A percentile compares a stretch with the other conserved stretches of the same genome.
These are phyloP conservation scores for Heteronetta atricapilla DNA, from an alignment of 2,113 vertebrate genomes.

Conservation along the genomic window DNA sequence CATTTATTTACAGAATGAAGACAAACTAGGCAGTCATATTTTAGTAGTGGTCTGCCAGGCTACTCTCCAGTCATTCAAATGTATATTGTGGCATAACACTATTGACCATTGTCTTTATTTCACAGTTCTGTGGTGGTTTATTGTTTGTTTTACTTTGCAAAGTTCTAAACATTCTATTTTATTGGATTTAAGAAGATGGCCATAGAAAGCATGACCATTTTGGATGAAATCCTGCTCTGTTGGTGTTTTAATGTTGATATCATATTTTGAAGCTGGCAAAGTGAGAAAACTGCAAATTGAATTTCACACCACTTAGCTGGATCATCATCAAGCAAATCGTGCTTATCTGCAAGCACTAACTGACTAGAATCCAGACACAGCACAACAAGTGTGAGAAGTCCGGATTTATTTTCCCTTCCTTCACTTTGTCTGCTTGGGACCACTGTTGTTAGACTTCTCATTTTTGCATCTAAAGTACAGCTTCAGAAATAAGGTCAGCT, in stretches of 20 bases:
- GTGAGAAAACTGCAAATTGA: background rate
- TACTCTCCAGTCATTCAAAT: background rate
- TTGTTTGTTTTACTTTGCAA: background rate
- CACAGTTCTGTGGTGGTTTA: background rate
- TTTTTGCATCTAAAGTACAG: background rate
- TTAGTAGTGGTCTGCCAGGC: background rate
- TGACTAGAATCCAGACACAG: background rate
- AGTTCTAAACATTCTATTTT: background rate
- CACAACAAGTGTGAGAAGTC: background rate
- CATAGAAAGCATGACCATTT: accelerated
- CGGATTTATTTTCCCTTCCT: background rate
- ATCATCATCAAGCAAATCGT: background rate
- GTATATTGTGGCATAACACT: background rate
- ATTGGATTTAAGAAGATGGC: background rate
- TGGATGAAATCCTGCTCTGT: background rate
- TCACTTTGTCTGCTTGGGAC: background rate
- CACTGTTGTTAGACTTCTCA: background rate
- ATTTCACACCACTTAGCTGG: background rate
- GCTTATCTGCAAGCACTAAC: background rate
- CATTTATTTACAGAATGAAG: background rate
- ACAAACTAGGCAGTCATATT: background rate
- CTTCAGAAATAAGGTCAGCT: background rate
- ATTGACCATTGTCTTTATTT: background rate
- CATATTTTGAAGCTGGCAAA: background rate
- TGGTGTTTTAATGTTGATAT: background rate